Conservation (phyloP, 2,888 invertebrate species). For the Hipparchia sbordonii region DNA sequence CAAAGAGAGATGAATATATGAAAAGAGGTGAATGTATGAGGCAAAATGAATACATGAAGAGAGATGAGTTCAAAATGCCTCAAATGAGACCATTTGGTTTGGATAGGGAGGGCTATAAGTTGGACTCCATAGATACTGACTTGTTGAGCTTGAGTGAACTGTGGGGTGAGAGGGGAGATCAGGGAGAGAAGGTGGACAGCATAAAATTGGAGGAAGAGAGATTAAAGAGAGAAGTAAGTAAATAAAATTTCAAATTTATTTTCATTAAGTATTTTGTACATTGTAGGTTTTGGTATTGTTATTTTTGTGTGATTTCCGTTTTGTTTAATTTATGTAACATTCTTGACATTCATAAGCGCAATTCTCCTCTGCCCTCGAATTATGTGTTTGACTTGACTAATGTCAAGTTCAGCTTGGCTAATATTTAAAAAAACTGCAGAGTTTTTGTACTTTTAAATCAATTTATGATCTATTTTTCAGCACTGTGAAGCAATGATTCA, state of each 20-base stretch:
- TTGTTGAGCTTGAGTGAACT: conserved; percentile 84
- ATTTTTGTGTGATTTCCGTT: no score
- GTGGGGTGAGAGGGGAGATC: conserved; percentile 81
- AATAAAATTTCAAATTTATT: not conserved
- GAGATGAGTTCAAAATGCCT: conserved; percentile 69
- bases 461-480: conserved; percentile 60
- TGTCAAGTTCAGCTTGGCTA: no score
- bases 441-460: not conserved
- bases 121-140: conserved; percentile 73
- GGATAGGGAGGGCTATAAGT: conserved; percentile 55
- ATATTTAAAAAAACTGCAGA: no score
- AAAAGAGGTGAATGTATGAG: conserved; percentile 11
- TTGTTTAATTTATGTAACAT: no score
- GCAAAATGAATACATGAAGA: not conserved
- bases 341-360: no score
- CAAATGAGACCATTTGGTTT: conserved; percentile 67
- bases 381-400: no score
- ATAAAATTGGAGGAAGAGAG: conserved; percentile 89
- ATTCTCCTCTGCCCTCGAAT: no score
- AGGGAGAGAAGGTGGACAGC: conserved; percentile 59
- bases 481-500: conserved; percentile 90
- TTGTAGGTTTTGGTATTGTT: no score
- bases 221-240: conserved; percentile 87
- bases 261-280: no score
- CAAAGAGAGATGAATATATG: conserved; percentile 14